Evolutionary conservation across 2,888 invertebrate species (phyloP).

Genomic region (Tinea semifulvella): DNA sequence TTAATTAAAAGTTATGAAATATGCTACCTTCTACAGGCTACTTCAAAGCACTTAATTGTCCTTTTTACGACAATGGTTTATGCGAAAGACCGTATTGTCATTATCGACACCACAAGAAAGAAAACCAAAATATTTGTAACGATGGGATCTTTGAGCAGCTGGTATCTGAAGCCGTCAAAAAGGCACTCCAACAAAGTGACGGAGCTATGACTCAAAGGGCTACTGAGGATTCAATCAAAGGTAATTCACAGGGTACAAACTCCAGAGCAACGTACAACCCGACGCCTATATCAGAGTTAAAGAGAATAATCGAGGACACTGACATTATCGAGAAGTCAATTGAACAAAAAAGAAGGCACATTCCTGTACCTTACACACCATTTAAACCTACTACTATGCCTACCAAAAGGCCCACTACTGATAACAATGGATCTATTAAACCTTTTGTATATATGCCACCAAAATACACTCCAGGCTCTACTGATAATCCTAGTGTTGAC

Average conservation of each 20-base stretch:
- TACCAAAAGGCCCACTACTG: constrained; percentile 38
- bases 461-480: constrained; percentile 48
- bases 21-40: constrained; percentile 93
- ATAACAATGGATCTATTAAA: constrained; percentile 42
- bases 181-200: constrained; percentile 50
- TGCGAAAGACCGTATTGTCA: constrained; percentile 94
- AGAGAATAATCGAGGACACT: constrained; percentile 43
- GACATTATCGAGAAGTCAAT: constrained; percentile 37
- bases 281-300: constrained; percentile 71
- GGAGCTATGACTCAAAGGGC: background rate
- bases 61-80: constrained; percentile 80
- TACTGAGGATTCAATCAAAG: background rate
- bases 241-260: constrained; percentile 34
- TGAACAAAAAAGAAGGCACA: constrained; percentile 52
- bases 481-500: constrained; percentile 40
- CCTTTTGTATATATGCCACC: constrained; percentile 50
- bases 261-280: constrained; percentile 68
- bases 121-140: constrained; percentile 49
- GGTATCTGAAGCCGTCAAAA: constrained; percentile 69
- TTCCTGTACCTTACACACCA: constrained; percentile 62
- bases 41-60: constrained; percentile 87
- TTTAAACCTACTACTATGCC: constrained; percentile 47
- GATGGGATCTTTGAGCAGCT: constrained; percentile 64
- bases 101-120: constrained; percentile 85
- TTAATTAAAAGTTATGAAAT: constrained; percentile 22